A percentile compares a stretch with the other conserved stretches of the same genome.
These are phyloP conservation scores for Triplophysa rosa DNA, from an alignment of 2,113 vertebrate species.

Conservation along the genomic window DNA sequence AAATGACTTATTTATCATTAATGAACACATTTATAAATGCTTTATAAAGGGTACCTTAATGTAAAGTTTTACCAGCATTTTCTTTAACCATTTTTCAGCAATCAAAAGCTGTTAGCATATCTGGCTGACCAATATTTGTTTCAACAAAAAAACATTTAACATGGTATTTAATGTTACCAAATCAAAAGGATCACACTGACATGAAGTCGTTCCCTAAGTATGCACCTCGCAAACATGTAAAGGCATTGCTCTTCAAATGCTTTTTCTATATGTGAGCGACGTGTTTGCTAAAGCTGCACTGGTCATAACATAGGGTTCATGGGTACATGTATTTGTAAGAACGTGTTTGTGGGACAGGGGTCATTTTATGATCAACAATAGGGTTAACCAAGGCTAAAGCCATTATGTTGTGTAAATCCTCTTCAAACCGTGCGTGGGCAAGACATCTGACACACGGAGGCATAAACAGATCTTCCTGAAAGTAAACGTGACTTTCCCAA, in stretches of 20 bases:
- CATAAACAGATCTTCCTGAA: background rate
- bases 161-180: no score
- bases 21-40: no score
- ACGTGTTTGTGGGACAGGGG: conserved; percentile 44
- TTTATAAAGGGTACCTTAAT: no score
- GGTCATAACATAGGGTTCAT: conserved; percentile 42
- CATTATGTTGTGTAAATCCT: conserved; percentile 47
- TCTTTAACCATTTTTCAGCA: no score
- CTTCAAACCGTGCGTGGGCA: conserved; percentile 42
- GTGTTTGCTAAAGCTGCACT: conserved; percentile 35
- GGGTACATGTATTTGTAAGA: conserved; percentile 42
- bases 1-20: no score
- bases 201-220: background rate
- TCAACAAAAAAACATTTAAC: no score
- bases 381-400: conserved; percentile 35
- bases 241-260: background rate
- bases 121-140: background rate
- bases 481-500: conserved; percentile 1
- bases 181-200: background rate
- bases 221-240: background rate
- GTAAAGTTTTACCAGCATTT: no score
- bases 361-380: conserved; percentile 36
- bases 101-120: no score
- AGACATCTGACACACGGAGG: conserved; percentile 10
- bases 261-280: background rate